Base-by-base conservation (phyloP, 2,888 invertebrate genomes). In the Linyphia triangularis region DNA sequence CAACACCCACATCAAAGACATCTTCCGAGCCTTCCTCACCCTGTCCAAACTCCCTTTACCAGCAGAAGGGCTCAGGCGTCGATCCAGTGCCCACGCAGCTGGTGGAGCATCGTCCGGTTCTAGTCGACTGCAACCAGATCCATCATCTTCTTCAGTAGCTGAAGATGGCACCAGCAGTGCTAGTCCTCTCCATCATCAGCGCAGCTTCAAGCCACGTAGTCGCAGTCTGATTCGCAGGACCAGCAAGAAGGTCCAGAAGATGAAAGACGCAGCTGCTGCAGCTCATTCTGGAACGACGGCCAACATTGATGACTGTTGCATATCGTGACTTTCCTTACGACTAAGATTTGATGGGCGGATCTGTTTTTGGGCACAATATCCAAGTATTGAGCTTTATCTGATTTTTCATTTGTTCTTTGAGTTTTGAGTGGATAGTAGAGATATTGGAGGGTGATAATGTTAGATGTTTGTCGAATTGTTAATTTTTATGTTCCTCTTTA, bases 1-100 rank as follows among this genome's bases (percentile, higher is more conserved):
- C 92, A 90, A 96, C 92, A 94, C 95, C 92, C 96, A 96, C 92
- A 95, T 97, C 90, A 95, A 95, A 91, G 96, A 97, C 91, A 95
- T 97, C 86, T 97, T 97, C 93, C 95, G 96, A 92, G 95, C 95
- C 85, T 95, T 97, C 92, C 94, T 97, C 90, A 95, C 96, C 57
- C 94, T 97, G 81, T 96, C 96, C 79, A 95, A 95, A 91, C 95
- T 96, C 91, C 93, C 93, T 2, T 85, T 91, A 91, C 88, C 91
- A 90, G 82, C 90, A 90, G 90, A 92, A 91, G 91, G 91, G 90
- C 93, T 96, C 85, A 95, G 95, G 91, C 94, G 96, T 85, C 94
- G 96, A 89, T 95, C 96, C 89, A 96, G 96, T 91, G 96, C 96
- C 83, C 96, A 96, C 92, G 95, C 90, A 4, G 63, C 92, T 61